Conservation (phyloP, 2,888 invertebrate species). For the Galerucella calmariensis region DNA sequence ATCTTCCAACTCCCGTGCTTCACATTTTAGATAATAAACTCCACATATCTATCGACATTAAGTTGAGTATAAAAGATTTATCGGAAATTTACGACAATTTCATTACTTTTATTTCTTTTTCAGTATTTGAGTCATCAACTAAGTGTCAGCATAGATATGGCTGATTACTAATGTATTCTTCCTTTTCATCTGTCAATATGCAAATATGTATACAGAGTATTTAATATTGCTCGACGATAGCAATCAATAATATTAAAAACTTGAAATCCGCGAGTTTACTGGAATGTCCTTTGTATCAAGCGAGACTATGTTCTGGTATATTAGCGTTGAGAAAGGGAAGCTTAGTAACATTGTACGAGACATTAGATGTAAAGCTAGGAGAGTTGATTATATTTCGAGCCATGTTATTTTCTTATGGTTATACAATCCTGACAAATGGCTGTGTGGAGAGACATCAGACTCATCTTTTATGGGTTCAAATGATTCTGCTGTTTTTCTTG, state of each 20-base stretch:
- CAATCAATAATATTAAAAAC: not conserved
- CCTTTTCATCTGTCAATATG: too few species aligned
- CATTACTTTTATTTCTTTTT: too few species aligned
- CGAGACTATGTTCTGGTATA: not conserved
- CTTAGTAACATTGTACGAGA: slow-evolving; percentile 21
- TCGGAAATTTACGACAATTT: too few species aligned
- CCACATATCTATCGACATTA: too few species aligned
- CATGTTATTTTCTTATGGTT: slow-evolving; percentile 41
- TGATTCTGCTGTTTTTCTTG: slow-evolving; percentile 33
- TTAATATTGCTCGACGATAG: too few species aligned
- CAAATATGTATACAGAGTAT: too few species aligned
- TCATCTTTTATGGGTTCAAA: slow-evolving; percentile 27
- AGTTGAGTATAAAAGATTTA: too few species aligned
- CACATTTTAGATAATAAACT: too few species aligned
- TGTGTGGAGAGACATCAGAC: slow-evolving; percentile 29
- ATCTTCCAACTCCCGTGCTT: too few species aligned
- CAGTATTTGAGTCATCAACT: too few species aligned
- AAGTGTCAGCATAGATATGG: too few species aligned
- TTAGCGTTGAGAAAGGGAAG: slow-evolving; percentile 15
- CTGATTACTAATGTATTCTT: too few species aligned
- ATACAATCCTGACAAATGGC: slow-evolving; percentile 50
- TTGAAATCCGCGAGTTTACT: not conserved
- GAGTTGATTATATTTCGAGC: slow-evolving; percentile 36
- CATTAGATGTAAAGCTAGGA: slow-evolving; percentile 25
- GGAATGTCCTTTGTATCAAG: not conserved